Conservation (phyloP, 2,113 vertebrate genomes). For the Balaeniceps rex region DNA sequence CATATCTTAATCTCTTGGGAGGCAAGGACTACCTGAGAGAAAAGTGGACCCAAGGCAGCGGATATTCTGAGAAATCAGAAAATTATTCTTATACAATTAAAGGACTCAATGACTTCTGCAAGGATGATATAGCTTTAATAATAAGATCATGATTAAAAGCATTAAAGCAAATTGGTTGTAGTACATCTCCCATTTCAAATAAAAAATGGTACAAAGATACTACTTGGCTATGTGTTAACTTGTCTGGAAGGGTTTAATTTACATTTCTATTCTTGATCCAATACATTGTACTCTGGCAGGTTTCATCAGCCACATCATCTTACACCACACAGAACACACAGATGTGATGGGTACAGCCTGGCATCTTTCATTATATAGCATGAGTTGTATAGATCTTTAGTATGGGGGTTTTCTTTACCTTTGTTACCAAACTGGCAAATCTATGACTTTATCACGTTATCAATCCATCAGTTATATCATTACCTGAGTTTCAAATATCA, state of each 20-base stretch:
- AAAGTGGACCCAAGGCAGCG: neutral
- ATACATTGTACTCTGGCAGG: neutral
- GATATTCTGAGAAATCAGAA: neutral
- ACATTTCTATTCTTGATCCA: neutral
- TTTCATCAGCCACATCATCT: neutral
- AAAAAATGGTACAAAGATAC: neutral
- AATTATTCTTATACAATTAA: neutral
- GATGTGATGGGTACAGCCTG: neutral
- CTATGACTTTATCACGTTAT: neutral
- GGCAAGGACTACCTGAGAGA: neutral
- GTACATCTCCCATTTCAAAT: neutral
- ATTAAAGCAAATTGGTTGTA: neutral
- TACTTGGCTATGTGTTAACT: neutral
- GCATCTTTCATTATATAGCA: accelerated
- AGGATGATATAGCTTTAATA: neutral
- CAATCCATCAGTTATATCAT: neutral
- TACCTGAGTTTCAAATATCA: neutral
- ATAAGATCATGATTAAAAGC: neutral
- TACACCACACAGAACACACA: neutral
- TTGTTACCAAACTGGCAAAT: neutral
- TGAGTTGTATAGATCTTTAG: neutral
- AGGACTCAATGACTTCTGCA: neutral
- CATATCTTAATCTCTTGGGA: neutral
- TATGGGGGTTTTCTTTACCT: neutral
- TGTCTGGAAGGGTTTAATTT: neutral